phyloP scores from a whole-genome alignment of 2,797 vertebrate species.

The Pogonophryne albipinna region DNA sequence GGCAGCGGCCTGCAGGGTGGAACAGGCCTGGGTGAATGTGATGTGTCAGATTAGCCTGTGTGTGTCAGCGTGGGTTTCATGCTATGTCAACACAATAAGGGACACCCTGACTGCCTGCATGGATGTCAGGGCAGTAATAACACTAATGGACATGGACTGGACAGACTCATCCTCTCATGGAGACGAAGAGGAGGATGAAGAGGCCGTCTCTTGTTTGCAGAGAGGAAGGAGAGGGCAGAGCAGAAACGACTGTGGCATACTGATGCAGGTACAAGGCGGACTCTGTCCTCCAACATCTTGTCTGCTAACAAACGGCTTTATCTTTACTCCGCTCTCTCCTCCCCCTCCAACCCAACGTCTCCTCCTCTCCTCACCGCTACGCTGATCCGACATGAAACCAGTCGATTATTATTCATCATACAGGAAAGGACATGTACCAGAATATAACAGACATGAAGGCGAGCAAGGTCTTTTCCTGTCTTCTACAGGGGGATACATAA shows the following conservation, averaged over 20 bases:
- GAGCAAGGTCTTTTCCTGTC: neutral
- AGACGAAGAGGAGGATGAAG: slow-evolving; percentile 43
- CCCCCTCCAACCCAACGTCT: neutral
- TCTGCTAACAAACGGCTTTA: slow-evolving; percentile 31
- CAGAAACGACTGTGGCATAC: slow-evolving; percentile 39
- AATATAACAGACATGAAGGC: slow-evolving; percentile 14
- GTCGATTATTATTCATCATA: slow-evolving; percentile 22
- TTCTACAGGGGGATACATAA: neutral
- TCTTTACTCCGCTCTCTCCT: slow-evolving; percentile 10
- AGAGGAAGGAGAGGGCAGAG: slow-evolving; percentile 38
- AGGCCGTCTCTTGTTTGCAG: slow-evolving; percentile 55
- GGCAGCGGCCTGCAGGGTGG: slow-evolving; percentile 29
- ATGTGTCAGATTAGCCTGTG: slow-evolving; percentile 77
- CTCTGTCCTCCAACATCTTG: slow-evolving; percentile 43
- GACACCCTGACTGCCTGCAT: slow-evolving; percentile 64
- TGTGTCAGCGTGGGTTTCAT: slow-evolving; percentile 67
- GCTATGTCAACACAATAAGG: slow-evolving; percentile 63
- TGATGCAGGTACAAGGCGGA: slow-evolving; percentile 48
- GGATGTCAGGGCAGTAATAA: slow-evolving; percentile 71
- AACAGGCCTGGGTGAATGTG: slow-evolving; percentile 57
- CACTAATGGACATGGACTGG: slow-evolving; percentile 67
- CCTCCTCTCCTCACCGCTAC: neutral
- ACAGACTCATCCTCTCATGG: slow-evolving; percentile 65
- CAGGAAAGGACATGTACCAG: slow-evolving; percentile 1
- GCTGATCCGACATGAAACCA: slow-evolving; percentile 14